Evolutionary conservation across 2,888 invertebrate species (phyloP).

Genomic region (Perizoma affinitatum): DNA sequence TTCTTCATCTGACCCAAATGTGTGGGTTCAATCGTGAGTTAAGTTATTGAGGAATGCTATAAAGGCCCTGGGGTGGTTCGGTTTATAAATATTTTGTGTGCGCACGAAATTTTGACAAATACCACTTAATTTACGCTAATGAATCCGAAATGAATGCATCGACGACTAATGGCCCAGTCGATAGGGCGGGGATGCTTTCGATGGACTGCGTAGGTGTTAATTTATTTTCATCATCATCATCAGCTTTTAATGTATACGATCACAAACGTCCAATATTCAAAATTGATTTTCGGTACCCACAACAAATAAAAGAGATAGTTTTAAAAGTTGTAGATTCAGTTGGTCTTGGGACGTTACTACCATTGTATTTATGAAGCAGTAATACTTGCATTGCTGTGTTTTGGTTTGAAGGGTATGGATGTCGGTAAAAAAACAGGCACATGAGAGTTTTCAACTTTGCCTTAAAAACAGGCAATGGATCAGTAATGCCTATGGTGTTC

Average conservation of each 20-base stretch:
- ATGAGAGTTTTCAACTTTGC: too few species aligned
- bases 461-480: too few species aligned
- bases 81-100: constrained; percentile 78
- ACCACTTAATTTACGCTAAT: constrained; percentile 82
- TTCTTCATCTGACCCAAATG: constrained; percentile 51
- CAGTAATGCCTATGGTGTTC: too few species aligned
- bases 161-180: constrained; percentile 60
- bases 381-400: too few species aligned
- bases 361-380: too few species aligned
- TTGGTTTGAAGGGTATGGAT: too few species aligned
- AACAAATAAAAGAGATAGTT: too few species aligned
- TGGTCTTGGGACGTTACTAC: too few species aligned
- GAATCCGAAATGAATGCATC: constrained; percentile 76
- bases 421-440: too few species aligned
- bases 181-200: constrained; percentile 56
- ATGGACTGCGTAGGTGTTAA: constrained; percentile 35
- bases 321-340: too few species aligned
- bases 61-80: constrained; percentile 59
- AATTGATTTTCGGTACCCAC: too few species aligned
- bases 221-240: constrained; percentile 23
- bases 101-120: constrained; percentile 78
- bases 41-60: constrained; percentile 63
- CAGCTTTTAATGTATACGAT: constrained; percentile 10
- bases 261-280: neutral
- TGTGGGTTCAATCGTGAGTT: constrained; percentile 57